Evolutionary conservation across 2,888 invertebrate genomes (phyloP).

Genomic region (Eupsilia transversa): DNA sequence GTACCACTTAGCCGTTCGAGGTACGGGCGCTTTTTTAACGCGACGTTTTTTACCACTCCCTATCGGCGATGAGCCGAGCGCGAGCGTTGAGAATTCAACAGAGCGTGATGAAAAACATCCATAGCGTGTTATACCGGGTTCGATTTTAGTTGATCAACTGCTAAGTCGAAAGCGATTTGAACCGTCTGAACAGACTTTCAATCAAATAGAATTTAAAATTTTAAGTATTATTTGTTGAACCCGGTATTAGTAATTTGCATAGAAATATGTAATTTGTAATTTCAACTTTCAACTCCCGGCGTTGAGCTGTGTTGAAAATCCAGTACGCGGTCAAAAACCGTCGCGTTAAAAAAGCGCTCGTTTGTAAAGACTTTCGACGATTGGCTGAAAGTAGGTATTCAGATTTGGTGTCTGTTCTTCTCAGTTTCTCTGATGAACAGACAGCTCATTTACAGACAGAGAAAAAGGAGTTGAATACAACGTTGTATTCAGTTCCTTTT

Average conservation of each 20-base stretch:
- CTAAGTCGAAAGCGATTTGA: too few species aligned
- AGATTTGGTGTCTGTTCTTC: background rate
- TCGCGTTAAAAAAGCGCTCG: background rate
- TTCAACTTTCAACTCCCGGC: background rate
- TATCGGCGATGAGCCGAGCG: background rate
- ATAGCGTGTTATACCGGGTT: too few species aligned
- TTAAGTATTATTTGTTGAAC: too few species aligned
- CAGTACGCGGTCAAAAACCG: background rate
- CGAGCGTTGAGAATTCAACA: background rate
- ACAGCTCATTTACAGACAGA: background rate
- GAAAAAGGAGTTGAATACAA: background rate
- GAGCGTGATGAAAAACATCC: background rate
- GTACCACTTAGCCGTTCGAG: background rate
- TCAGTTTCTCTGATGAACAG: background rate
- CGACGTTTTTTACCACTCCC: background rate
- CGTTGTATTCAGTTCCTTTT: too few species aligned
- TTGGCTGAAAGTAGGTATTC: background rate
- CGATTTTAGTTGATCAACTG: too few species aligned
- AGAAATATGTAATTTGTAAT: too few species aligned
- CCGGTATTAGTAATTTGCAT: too few species aligned
- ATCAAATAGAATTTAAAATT: too few species aligned
- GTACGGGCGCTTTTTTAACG: background rate
- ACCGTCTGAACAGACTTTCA: too few species aligned
- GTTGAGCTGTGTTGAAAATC: background rate
- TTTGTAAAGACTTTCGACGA: background rate